These are phyloP conservation scores for Rhopalosiphum maidis DNA, from an alignment of 1,140 invertebrate species.

Conservation along the genomic window DNA sequence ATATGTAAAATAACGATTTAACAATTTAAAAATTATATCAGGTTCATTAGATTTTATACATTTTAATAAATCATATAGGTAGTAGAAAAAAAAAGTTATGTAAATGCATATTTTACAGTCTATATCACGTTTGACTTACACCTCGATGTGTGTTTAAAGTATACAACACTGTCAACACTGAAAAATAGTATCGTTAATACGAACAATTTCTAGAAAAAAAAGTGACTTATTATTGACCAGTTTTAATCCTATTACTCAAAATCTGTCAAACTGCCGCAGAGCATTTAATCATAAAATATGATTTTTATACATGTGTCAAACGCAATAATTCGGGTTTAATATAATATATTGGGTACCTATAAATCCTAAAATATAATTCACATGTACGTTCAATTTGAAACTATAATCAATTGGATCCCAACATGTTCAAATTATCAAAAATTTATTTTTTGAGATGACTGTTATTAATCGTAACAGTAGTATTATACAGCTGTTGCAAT, in stretches of 20 bases:
- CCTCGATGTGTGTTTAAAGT: not conserved
- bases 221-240: not conserved
- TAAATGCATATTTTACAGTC: not conserved
- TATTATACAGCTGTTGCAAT: not conserved
- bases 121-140: not conserved
- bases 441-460: not conserved
- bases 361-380: too few species aligned
- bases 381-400: too few species aligned
- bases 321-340: not conserved
- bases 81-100: not conserved
- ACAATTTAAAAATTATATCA: not conserved
- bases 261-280: not conserved
- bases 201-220: not conserved
- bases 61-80: not conserved
- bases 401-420: too few species aligned
- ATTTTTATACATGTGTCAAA: not conserved
- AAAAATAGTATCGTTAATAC: not conserved
- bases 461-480: not conserved
- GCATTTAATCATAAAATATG: not conserved
- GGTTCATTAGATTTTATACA: not conserved
- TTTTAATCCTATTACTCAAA: not conserved
- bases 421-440: too few species aligned
- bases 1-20: not conserved
- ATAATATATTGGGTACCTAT: not conserved
- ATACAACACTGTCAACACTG: not conserved